Conservation (phyloP, 2,113 vertebrate species). For the Amphiprion percula region DNA sequence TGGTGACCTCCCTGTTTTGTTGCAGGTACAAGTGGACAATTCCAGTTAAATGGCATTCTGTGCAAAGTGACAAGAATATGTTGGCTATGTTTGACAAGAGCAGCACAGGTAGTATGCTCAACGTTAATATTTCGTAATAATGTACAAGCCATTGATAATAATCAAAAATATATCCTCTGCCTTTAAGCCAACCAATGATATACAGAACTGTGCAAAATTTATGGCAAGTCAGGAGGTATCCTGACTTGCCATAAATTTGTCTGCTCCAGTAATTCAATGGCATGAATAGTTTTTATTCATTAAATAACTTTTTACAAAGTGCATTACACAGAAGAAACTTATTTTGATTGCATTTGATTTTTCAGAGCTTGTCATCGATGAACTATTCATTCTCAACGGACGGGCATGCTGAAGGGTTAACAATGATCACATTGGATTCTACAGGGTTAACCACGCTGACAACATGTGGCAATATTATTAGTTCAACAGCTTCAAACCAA, state of each 20-base stretch:
- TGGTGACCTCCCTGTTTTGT: not conserved
- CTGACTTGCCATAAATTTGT: too few species aligned
- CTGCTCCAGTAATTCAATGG: too few species aligned
- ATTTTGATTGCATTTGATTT: not conserved
- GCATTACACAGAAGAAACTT: too few species aligned
- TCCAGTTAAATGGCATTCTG: slow-evolving; percentile 87
- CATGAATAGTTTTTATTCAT: too few species aligned
- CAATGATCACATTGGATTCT: slow-evolving; percentile 93
- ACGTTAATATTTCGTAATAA: too few species aligned
- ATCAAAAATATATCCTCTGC: too few species aligned
- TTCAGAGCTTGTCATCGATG: slow-evolving; percentile 81
- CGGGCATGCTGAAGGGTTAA: slow-evolving; percentile 87
- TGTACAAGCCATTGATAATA: too few species aligned
- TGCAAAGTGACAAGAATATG: slow-evolving; percentile 29
- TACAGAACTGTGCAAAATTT: too few species aligned
- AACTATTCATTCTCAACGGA: slow-evolving; percentile 48
- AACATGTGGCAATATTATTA: slow-evolving; percentile 84
- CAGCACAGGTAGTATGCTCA: slow-evolving; percentile 80
- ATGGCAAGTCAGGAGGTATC: too few species aligned
- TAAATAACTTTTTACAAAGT: too few species aligned
- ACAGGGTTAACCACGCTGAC: slow-evolving; percentile 90
- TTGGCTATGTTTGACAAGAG: slow-evolving; percentile 81
- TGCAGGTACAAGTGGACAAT: slow-evolving; percentile 96
- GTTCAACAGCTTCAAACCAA: slow-evolving; percentile 64
- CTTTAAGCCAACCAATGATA: too few species aligned